phyloP scores from a whole-genome alignment of 2,797 vertebrate species.

The Helostoma temminkii region DNA sequence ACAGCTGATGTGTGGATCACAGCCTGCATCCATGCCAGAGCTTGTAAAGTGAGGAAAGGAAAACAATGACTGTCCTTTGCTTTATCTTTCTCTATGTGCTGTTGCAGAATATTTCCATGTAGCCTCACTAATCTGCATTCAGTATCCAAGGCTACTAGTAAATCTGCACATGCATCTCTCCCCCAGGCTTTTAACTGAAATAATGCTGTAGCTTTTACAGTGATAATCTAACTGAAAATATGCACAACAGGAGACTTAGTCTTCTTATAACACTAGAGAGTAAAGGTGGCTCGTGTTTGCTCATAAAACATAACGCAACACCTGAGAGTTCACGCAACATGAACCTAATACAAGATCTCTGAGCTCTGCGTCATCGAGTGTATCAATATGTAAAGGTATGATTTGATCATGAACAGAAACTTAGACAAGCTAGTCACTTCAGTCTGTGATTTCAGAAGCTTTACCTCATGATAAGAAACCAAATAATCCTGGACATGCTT shows the following conservation, averaged over 20 bases:
- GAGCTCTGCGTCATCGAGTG: neutral
- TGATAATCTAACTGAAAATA: constrained; percentile 10
- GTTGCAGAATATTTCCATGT: constrained; percentile 43
- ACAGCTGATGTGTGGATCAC: constrained; percentile 10
- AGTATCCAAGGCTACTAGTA: constrained; percentile 54
- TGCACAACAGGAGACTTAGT: constrained; percentile 16
- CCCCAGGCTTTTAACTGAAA: constrained; percentile 31
- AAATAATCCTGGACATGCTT: too few species aligned
- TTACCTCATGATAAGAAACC: too few species aligned
- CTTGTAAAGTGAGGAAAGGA: constrained; percentile 32
- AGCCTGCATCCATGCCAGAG: constrained; percentile 23
- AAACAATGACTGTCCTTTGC: constrained; percentile 48
- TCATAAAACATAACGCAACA: neutral
- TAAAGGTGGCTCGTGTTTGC: neutral
- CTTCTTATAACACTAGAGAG: constrained; percentile 6
- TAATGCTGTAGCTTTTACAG: constrained; percentile 23
- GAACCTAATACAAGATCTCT: neutral
- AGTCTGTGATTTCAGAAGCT: too few species aligned
- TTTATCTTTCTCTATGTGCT: constrained; percentile 36
- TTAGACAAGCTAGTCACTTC: too few species aligned
- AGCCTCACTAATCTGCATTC: constrained; percentile 39
- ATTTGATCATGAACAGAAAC: neutral
- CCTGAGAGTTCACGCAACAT: neutral
- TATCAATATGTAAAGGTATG: neutral
- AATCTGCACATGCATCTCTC: constrained; percentile 16